These are phyloP conservation scores for Trichomalopsis sarcophagae DNA, from an alignment of 1,140 invertebrate species.

Conservation along the genomic window DNA sequence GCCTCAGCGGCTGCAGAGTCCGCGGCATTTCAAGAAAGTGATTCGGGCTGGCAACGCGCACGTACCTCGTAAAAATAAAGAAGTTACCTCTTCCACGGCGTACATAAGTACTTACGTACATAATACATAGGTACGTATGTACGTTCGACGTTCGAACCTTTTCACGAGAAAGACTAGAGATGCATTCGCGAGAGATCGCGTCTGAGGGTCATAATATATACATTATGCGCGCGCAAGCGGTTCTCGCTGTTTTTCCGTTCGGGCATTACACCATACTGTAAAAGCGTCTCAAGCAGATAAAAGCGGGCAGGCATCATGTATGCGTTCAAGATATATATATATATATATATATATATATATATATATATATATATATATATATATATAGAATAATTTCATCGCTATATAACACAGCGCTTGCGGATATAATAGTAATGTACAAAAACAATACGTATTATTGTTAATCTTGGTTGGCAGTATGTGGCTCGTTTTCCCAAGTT, in stretches of 20 bases:
- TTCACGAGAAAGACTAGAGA: background rate
- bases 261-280: slow-evolving; percentile 42
- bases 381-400: slow-evolving; percentile 1
- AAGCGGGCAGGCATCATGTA: slow-evolving; percentile 56
- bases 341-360: background rate
- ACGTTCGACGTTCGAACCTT: background rate
- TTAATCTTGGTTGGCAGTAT: background rate
- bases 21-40: slow-evolving; percentile 6
- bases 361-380: background rate
- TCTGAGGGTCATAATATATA: slow-evolving; percentile 14
- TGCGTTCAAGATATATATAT: background rate
- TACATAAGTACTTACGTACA: background rate
- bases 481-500: slow-evolving; percentile 40
- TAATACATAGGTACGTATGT: background rate
- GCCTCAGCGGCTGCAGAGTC: background rate
- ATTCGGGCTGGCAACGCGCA: slow-evolving; percentile 10
- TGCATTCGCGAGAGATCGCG: background rate
- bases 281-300: slow-evolving; percentile 58
- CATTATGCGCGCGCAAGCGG: slow-evolving; percentile 26
- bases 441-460: background rate
- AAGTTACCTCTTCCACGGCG: background rate
- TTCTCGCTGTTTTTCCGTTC: slow-evolving; percentile 21
- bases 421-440: background rate
- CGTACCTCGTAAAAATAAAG: slow-evolving; percentile 47
- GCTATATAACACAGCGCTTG: background rate